Evolutionary conservation across 2,888 invertebrate genomes (phyloP), one percentile per base, ranked within the genome.

Genomic region (Brachypterus glaber): DNA sequence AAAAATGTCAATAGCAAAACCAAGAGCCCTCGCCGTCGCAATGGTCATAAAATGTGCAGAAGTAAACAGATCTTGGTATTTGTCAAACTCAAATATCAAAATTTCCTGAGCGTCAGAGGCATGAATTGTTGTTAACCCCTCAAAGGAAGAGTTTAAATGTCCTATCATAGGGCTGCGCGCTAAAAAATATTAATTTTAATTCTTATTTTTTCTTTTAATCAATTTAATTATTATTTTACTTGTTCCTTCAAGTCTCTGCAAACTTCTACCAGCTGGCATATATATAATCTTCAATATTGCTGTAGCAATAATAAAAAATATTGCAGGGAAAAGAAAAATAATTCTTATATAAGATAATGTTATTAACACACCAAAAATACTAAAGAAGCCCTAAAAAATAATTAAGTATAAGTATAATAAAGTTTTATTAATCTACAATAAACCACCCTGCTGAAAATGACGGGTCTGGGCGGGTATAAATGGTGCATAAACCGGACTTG

Each of bases 141-240:
- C 76, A 12, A 87, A 67, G 1, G 80, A 77, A 35, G 82, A 76
- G 52, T 76, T 80, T 24, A 85, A 66, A 50, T 85, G 78, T 1
- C 78, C 76, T 58, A 81, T 83, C 1, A 87, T 74, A 1, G 86
- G 86, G 53, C 82, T 82, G 32, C 82, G 72, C 37, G 79, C 83
- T 83, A 34, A 18, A 43, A 43, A 24, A 11, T 27, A 13, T 27
- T 27, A 9, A 5, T 11, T 13, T 27, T 5, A 27, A 27, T 30
- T 14, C 12, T 9, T 21, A 7, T 7, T 5, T 13, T 12, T 12
- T 11, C 8, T 4, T 29, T 27, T 17, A 25, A 9, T 9, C 15
- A 17, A 18, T 4, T 4, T 21, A 27, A 9, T 11, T 25, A 26
- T 15, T 18, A 33, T 33, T 36, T 69, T 48, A 77, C 78, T 75